A percentile compares a stretch with the other conserved stretches of the same genome.
These are phyloP conservation scores for Reinhardtius hippoglossoides DNA, from an alignment of 2,113 vertebrate species.

Conservation along the genomic window DNA sequence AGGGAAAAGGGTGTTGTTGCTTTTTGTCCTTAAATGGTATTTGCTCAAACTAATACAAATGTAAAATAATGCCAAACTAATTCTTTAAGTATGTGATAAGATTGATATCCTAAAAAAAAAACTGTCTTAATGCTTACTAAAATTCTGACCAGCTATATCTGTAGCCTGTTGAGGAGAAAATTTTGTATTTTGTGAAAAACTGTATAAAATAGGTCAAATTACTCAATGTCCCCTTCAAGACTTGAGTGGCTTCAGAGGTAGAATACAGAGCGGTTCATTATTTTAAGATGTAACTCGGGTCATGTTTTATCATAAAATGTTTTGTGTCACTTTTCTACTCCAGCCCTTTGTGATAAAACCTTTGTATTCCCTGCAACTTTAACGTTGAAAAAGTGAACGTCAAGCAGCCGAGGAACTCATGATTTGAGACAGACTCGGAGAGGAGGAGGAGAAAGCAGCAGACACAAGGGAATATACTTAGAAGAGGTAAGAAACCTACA, in stretches of 20 bases:
- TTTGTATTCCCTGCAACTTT: conserved; percentile 8
- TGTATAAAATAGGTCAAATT: too few species aligned
- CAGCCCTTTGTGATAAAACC: conserved; percentile 9
- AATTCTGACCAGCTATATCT: too few species aligned
- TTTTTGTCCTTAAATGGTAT: too few species aligned
- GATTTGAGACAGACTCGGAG: conserved; percentile 46
- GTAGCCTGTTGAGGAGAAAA: too few species aligned
- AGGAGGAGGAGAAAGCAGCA: conserved; percentile 26
- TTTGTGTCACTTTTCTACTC: background rate
- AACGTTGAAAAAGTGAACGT: conserved; percentile 25
- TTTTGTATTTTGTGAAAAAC: too few species aligned
- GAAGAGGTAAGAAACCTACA: conserved; percentile 48
- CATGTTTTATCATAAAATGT: background rate
- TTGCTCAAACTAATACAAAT: background rate
- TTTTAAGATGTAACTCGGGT: background rate
- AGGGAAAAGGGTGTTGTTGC: background rate
- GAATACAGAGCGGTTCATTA: background rate
- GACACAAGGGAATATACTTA: conserved; percentile 44
- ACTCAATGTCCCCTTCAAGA: too few species aligned
- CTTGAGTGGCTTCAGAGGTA: background rate
- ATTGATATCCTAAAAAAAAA: background rate
- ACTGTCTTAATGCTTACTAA: too few species aligned
- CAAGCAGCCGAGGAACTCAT: conserved; percentile 34
- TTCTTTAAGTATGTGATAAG: background rate
- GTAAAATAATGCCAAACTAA: background rate